Conservation (phyloP, 2,797 vertebrate species). For the Sorex maritimensis region DNA sequence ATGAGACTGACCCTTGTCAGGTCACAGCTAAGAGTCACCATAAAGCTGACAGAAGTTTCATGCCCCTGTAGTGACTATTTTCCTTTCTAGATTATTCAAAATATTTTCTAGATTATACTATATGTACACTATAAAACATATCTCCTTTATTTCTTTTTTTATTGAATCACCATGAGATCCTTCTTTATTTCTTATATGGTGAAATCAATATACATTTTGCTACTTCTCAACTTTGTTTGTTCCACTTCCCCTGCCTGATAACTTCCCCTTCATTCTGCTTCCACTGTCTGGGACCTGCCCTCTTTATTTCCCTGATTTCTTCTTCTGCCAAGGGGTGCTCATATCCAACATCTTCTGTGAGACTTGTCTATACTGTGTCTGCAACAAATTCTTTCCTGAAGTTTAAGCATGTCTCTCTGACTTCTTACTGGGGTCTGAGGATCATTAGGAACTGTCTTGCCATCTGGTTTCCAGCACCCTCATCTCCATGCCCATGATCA, state of each 20-base stretch:
- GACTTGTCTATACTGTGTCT: constrained; percentile 28
- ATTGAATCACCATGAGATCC: no score
- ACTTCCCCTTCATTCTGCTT: neutral
- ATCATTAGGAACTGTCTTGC: neutral
- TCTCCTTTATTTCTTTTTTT: no score
- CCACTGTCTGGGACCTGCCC: neutral
- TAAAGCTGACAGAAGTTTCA: neutral
- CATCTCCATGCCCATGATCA: neutral
- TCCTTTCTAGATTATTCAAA: neutral
- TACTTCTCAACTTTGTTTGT: neutral
- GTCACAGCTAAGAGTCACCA: neutral
- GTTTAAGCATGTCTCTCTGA: neutral
- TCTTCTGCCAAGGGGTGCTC: constrained; percentile 8
- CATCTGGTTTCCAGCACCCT: constrained; percentile 3
- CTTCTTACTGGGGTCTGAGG: neutral
- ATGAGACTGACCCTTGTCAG: neutral
- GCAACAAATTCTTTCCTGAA: neutral
- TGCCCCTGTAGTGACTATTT: neutral
- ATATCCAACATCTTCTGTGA: neutral
- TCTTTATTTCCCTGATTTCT: neutral
- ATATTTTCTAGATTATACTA: neutral
- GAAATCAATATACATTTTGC: neutral
- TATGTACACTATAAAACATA: no score
- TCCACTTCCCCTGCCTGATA: neutral
- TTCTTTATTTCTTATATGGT: neutral